Percentiles rank a stretch among this genome's conserved stretches.
phyloP scores from a whole-genome alignment of 1,140 invertebrate genomes.

The Meloidogyne chitwoodi region DNA sequence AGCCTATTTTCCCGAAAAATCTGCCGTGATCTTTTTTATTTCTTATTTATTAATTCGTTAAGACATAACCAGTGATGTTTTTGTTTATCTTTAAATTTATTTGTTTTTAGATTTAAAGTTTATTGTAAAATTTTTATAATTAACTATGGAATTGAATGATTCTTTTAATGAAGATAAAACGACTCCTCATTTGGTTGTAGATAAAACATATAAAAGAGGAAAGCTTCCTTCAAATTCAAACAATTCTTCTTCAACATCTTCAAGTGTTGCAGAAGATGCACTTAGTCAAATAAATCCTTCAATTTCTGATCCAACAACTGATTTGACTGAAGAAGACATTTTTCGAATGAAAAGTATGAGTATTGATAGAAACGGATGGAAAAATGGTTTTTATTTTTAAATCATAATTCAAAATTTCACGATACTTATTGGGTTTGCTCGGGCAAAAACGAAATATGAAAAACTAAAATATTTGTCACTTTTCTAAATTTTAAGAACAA shows the following conservation, averaged over 20 bases:
- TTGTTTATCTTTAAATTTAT: too few relatives aligned
- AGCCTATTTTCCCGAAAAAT: too few relatives aligned
- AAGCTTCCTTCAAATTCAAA: neutral
- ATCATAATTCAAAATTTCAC: too few relatives aligned
- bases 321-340: conserved; percentile 49
- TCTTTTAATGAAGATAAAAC: neutral
- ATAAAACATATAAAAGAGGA: neutral
- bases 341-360: conserved; percentile 45
- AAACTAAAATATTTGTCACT: too few relatives aligned
- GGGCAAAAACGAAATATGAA: too few relatives aligned
- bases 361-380: conserved; percentile 15
- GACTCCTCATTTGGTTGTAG: neutral
- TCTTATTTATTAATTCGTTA: too few relatives aligned
- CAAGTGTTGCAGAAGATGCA: neutral
- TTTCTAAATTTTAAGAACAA: too few relatives aligned
- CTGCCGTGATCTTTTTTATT: too few relatives aligned
- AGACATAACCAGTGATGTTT: too few relatives aligned
- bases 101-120: too few relatives aligned
- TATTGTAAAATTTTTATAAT: too few relatives aligned
- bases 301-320: conserved; percentile 34
- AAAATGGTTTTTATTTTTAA: conserved; percentile 17
- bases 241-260: neutral
- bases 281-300: conserved; percentile 20
- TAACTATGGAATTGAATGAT: neutral
- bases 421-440: too few relatives aligned